Evolutionary conservation across 2,797 vertebrate genomes (phyloP), one percentile per base, ranked within the genome.

Genomic region (Hafferia zeledoni): DNA sequence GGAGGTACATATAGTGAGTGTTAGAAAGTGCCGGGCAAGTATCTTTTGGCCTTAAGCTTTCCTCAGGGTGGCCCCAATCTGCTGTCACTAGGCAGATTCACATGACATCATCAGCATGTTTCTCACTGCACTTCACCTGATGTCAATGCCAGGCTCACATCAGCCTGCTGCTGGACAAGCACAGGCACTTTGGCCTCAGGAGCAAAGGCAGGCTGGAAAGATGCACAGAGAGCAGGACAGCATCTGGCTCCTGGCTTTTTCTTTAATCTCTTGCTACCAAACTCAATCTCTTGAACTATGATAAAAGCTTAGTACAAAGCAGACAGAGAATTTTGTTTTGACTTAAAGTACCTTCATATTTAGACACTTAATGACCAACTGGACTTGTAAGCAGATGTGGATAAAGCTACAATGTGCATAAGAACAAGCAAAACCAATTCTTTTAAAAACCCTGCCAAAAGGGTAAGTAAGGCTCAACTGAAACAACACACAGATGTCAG

Each of bases 401-500:
- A 77, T 50, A 71, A 82, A 93, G 57, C 37, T 74, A 52, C 85
- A 77, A 63, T 2, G 13, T n/a, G 59, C 25, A 13, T 43, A 78
- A 43, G 69, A 87, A 81, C 75, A 83, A 92, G 33, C 30, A 75
- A 67, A 94, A 31, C 15, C 11, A 52, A 46, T 55, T 71, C 65
- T 75, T 91, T 83, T 71, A 87, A 92, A 85, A 87, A 31, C 5
- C 17, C 17, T 89, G 87, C 92, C 93, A 94, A 91, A 93, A 83
- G 93, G 71, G 71, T 93, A 95, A 95, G 86, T n/a, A 60, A 87
- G 69, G 57, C 93, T 93, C 53, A 94, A 92, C 7, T 83, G 81
- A 93, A 95, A 95, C 56, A 89, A 61, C 65, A 90, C 60, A 85
- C 91, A 96, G 84, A 95, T 95, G 94, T 93, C 87, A 87, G 43